These are phyloP conservation scores for Jacana jacana DNA, from an alignment of 2,113 vertebrate species.

Conservation along the genomic window DNA sequence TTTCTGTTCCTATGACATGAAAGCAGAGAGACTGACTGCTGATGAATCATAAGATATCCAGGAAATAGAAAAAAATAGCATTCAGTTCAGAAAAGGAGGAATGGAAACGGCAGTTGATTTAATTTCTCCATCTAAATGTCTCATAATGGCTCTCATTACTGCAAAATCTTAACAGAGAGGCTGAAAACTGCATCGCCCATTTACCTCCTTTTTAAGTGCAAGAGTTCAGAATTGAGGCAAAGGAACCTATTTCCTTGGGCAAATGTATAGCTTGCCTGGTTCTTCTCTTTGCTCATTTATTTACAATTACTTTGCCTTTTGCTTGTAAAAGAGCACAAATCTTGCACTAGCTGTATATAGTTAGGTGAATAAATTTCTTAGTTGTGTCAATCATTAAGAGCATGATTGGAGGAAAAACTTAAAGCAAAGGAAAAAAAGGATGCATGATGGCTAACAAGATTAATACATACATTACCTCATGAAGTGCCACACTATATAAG, in stretches of 20 bases:
- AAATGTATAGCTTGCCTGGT: not conserved
- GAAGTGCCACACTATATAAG: not conserved
- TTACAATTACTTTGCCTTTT: not conserved
- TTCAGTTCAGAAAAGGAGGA: not conserved
- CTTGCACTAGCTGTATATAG: not conserved
- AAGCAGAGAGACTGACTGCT: rapidly evolving
- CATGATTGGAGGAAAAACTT: not conserved
- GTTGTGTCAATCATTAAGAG: not conserved
- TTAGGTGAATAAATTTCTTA: not conserved
- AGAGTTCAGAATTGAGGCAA: not conserved
- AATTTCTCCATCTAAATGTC: not conserved
- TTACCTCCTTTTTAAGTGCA: not conserved
- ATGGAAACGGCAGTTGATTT: rapidly evolving
- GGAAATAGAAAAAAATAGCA: not conserved
- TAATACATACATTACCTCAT: not conserved
- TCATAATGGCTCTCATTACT: not conserved
- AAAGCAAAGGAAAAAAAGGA: not conserved
- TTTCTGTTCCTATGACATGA: not conserved
- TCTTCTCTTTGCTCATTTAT: not conserved
- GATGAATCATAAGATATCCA: not conserved
- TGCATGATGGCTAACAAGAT: not conserved
- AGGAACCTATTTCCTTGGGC: not conserved
- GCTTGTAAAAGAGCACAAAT: not conserved
- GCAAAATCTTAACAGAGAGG: not conserved
- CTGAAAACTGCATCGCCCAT: not conserved